These are phyloP conservation scores for Diglossa cyanea DNA, from an alignment of 2,797 vertebrate genomes.

Conservation along the genomic window DNA sequence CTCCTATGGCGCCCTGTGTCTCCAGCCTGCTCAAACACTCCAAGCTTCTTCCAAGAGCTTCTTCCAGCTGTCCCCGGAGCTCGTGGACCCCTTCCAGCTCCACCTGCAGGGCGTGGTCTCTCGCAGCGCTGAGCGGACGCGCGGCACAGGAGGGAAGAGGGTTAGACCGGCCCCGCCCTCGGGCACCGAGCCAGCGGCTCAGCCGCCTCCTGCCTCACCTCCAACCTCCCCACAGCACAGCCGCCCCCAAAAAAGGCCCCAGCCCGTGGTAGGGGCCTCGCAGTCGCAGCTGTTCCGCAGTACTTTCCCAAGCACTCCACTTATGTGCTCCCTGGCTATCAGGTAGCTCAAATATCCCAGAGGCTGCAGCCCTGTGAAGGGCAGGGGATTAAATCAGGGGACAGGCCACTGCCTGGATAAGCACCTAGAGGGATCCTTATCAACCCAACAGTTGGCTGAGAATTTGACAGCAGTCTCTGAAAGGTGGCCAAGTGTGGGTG, in stretches of 20 bases:
- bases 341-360: slow-evolving; percentile 51
- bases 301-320: slow-evolving; percentile 9
- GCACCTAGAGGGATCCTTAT: neutral
- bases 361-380: slow-evolving; percentile 14
- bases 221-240: neutral
- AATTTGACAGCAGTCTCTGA: slow-evolving; percentile 14
- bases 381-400: neutral
- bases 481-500: neutral
- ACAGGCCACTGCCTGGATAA: neutral
- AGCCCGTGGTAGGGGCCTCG: neutral
- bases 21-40: slow-evolving; percentile 83
- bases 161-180: neutral
- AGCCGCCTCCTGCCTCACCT: neutral
- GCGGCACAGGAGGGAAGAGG: slow-evolving; percentile 5
- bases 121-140: slow-evolving; percentile 74
- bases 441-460: neutral
- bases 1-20: slow-evolving; percentile 84
- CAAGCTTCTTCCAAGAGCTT: slow-evolving; percentile 86
- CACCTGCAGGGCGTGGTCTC: slow-evolving; percentile 82
- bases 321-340: neutral
- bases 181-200: neutral
- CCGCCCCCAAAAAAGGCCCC: slow-evolving; percentile 2
- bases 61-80: slow-evolving; percentile 88
- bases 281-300: slow-evolving; percentile 4
- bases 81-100: slow-evolving; percentile 88